phyloP scores from a whole-genome alignment of 2,888 invertebrate species.

The Mimumesa dahlbomi region DNA sequence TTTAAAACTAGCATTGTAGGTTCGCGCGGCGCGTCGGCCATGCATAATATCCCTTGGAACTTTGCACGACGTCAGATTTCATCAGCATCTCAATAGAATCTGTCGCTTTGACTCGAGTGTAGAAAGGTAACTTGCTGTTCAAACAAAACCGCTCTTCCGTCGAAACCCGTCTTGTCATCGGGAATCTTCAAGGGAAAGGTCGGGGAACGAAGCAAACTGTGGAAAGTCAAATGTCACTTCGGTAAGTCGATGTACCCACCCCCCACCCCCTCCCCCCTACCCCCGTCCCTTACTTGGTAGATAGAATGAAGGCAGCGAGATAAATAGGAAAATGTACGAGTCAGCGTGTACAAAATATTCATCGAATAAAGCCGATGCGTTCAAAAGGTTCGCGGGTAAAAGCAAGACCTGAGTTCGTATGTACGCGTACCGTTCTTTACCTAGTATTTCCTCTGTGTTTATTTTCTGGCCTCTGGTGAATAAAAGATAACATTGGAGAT shows the following conservation, averaged over 20 bases:
- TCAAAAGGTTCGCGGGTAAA: slow-evolving; percentile 26
- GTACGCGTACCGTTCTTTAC: background rate
- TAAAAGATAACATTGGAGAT: slow-evolving; percentile 12
- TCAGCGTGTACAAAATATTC: slow-evolving; percentile 56
- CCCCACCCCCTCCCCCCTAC: slow-evolving; percentile 5
- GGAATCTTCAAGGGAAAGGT: slow-evolving; percentile 17
- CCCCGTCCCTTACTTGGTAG: too few relatives aligned
- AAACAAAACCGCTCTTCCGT: slow-evolving; percentile 43
- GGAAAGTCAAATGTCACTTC: slow-evolving; percentile 47
- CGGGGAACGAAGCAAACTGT: slow-evolving; percentile 6
- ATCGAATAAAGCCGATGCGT: slow-evolving; percentile 37
- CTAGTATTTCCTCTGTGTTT: slow-evolving; percentile 40
- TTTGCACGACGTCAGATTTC: slow-evolving; percentile 54
- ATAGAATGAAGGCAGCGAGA: slow-evolving; percentile 10
- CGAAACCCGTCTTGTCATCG: slow-evolving; percentile 45
- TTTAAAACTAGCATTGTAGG: slow-evolving; percentile 33
- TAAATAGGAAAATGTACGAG: slow-evolving; percentile 57
- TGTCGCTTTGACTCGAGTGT: slow-evolving; percentile 9
- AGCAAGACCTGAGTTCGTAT: slow-evolving; percentile 15
- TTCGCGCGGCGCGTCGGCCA: slow-evolving; percentile 13
- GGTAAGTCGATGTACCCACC: slow-evolving; percentile 39
- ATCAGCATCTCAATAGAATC: slow-evolving; percentile 46
- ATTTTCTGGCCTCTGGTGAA: slow-evolving; percentile 31
- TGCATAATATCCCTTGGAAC: slow-evolving; percentile 39
- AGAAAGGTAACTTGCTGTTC: slow-evolving; percentile 47